A percentile compares a stretch with the other conserved stretches of the same genome.
Evolutionary conservation across 2,888 invertebrate species (phyloP).

Genomic region (Chrysomela aeneicollis): DNA sequence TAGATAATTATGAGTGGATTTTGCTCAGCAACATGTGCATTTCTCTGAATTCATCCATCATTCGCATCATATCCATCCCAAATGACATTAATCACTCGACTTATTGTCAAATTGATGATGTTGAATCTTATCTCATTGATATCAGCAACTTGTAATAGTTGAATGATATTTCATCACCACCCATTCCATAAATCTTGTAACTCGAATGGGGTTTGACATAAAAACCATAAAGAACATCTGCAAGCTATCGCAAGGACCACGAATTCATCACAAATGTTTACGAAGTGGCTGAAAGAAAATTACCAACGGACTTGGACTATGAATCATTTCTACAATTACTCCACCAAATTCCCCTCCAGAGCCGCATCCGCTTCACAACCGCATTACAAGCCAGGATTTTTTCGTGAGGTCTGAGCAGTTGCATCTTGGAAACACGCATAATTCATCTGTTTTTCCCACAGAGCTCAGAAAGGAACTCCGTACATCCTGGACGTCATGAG

Average conservation of each 20-base stretch:
- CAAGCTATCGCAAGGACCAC: not conserved
- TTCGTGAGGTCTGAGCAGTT: not conserved
- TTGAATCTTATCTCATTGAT: no score
- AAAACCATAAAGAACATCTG: not conserved
- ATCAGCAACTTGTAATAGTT: no score
- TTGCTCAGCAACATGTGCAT: no score
- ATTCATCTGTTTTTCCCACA: constrained; percentile 7
- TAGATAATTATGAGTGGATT: no score
- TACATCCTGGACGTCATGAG: not conserved
- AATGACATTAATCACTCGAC: no score
- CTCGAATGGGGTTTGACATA: not conserved
- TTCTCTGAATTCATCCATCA: no score
- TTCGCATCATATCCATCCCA: no score
- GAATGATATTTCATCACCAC: not conserved
- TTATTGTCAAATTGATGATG: no score
- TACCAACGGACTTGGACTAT: not conserved
- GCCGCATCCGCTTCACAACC: not conserved
- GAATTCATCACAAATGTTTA: not conserved
- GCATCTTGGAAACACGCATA: constrained; percentile 7
- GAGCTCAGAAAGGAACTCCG: not conserved
- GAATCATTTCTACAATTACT: constrained; percentile 3
- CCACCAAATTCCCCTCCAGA: not conserved
- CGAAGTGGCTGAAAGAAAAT: not conserved
- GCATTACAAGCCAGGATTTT: not conserved
- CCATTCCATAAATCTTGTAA: not conserved